A percentile compares a stretch with the other conserved stretches of the same genome.
These are phyloP conservation scores for Nemoura dubitans DNA, from an alignment of 2,888 invertebrate genomes.

Conservation along the genomic window DNA sequence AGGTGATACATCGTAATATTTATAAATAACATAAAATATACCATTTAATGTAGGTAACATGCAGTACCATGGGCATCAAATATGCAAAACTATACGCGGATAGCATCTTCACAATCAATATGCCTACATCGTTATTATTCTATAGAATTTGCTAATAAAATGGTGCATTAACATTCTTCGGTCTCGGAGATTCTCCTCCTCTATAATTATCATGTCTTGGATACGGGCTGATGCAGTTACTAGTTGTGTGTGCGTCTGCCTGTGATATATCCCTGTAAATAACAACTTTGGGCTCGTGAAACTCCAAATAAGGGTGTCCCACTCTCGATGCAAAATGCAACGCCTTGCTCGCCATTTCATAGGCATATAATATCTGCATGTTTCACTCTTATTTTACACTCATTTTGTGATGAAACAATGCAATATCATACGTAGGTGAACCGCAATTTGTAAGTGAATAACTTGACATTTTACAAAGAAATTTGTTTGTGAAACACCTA, in stretches of 20 bases:
- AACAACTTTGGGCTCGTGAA: background rate
- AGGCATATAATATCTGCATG: background rate
- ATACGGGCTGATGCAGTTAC: background rate
- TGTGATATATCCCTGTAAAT: background rate
- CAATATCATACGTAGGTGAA: background rate
- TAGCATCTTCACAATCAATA: background rate
- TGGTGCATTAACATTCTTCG: background rate
- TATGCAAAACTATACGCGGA: background rate
- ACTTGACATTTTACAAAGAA: background rate
- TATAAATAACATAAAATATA: constrained; percentile 2
- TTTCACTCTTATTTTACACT: background rate
- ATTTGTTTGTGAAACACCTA: background rate
- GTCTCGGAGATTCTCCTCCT: background rate
- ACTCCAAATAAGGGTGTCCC: background rate
- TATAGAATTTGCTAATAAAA: background rate
- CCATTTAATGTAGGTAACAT: background rate
- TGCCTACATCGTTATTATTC: constrained; percentile 7
- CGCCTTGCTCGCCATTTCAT: background rate
- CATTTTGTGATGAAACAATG: background rate
- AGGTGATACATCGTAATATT: background rate
- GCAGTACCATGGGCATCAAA: background rate
- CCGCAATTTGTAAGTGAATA: background rate
- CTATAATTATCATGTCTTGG: constrained; percentile 7
- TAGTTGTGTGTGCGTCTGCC: background rate
- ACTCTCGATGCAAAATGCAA: background rate